Percentiles rank a stretch among this genome's conserved stretches.
phyloP scores from a whole-genome alignment of 2,888 invertebrate genomes.

The Linnaemya tessellans region DNA sequence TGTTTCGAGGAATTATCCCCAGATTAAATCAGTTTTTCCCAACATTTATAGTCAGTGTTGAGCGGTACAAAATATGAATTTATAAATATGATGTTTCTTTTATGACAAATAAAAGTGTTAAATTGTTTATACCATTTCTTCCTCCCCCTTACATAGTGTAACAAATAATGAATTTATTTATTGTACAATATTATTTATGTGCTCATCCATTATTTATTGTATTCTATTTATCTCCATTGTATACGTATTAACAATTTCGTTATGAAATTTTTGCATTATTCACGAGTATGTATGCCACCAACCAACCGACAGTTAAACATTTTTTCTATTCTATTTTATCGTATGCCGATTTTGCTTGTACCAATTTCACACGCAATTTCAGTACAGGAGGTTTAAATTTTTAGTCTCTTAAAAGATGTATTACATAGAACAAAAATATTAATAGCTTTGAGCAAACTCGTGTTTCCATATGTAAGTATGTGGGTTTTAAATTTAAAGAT shows the following conservation, averaged over 20 bases:
- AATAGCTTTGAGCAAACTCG: background rate
- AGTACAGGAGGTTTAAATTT: background rate
- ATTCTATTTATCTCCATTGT: background rate
- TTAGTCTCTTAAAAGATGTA: background rate
- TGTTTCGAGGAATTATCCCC: slow-evolving; percentile 63
- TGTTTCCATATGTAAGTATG: no score
- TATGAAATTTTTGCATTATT: background rate
- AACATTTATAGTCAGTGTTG: slow-evolving; percentile 34
- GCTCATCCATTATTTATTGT: background rate
- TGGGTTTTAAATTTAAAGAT: no score
- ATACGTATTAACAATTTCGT: background rate
- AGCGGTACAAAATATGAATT: slow-evolving; percentile 6
- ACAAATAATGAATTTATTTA: background rate
- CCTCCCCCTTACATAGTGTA: no score
- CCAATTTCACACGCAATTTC: slow-evolving; percentile 20
- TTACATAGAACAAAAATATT: background rate
- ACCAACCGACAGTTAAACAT: background rate
- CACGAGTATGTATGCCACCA: background rate
- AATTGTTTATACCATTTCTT: slow-evolving; percentile 44
- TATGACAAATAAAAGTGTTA: slow-evolving; percentile 55
- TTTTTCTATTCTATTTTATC: background rate
- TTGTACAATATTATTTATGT: slow-evolving; percentile 7
- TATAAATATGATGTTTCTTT: slow-evolving; percentile 29
- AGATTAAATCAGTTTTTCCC: slow-evolving; percentile 60
- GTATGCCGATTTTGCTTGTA: background rate